Evolutionary conservation across 1,140 invertebrate genomes (phyloP).

Genomic region (Varroa destructor): DNA sequence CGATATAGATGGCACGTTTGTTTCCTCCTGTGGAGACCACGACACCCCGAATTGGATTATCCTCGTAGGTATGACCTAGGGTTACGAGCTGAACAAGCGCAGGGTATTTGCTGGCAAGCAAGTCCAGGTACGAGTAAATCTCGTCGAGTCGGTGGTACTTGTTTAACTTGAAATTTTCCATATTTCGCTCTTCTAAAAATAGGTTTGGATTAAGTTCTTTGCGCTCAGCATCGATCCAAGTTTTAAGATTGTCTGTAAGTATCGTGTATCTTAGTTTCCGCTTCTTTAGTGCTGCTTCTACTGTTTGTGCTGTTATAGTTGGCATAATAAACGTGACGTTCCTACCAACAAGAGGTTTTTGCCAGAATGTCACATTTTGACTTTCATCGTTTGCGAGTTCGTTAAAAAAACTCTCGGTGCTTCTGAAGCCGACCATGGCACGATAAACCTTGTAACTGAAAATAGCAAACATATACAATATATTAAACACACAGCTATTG

Average conservation of each 20-base stretch:
- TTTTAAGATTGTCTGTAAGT: conserved; percentile 11
- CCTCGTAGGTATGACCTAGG: conserved; percentile 48
- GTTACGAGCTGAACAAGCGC: conserved; percentile 42
- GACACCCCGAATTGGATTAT: conserved; percentile 2
- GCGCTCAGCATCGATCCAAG: conserved; percentile 1
- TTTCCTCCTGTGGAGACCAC: neutral
- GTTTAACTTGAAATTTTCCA: conserved; percentile 16
- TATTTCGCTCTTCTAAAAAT: neutral
- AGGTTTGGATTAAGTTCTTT: conserved; percentile 1
- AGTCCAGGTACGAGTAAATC: conserved; percentile 42
- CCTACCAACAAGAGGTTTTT: neutral
- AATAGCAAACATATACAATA: neutral
- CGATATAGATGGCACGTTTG: conserved; percentile 35
- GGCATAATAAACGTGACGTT: conserved; percentile 15
- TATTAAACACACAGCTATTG: no score
- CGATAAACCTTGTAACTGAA: conserved; percentile 20
- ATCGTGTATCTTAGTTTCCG: neutral
- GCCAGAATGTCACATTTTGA: neutral
- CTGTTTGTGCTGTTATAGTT: neutral
- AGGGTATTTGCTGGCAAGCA: conserved; percentile 41
- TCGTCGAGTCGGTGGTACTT: conserved; percentile 32
- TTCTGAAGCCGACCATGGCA: neutral
- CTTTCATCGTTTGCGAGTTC: neutral
- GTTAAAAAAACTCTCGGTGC: neutral
- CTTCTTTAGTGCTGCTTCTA: neutral